Percentiles rank a stretch among this genome's conserved stretches.
phyloP scores from a whole-genome alignment of 1,140 invertebrate species.

The Penaeus vannamei region DNA sequence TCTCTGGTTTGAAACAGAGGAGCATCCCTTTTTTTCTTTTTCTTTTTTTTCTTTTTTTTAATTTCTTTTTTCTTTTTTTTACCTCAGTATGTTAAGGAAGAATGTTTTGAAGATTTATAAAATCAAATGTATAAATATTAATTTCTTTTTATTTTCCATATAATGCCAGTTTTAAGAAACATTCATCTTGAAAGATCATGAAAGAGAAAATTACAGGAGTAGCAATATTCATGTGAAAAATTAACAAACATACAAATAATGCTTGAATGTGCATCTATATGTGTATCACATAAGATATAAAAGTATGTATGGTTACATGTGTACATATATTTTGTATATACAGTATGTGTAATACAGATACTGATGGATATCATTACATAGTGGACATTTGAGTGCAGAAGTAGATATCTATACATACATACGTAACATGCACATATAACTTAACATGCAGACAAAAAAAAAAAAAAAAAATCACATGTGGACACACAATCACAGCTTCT shows the following conservation, averaged over 20 bases:
- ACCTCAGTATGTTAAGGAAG: too few relatives aligned
- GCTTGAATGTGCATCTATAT: too few relatives aligned
- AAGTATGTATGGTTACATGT: background rate
- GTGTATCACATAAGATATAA: background rate
- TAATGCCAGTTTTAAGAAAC: too few relatives aligned
- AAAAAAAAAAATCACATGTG: background rate
- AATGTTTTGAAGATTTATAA: too few relatives aligned
- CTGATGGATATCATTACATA: background rate
- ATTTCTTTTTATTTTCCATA: too few relatives aligned
- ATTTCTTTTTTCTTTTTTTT: too few relatives aligned
- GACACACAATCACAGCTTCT: constrained; percentile 2
- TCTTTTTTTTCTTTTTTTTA: too few relatives aligned
- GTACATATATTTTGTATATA: background rate
- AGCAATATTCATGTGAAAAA: constrained; percentile 1
- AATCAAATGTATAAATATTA: too few relatives aligned
- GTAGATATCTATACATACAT: background rate
- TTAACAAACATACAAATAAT: background rate
- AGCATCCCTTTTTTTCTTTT: too few relatives aligned
- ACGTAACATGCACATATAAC: constrained; percentile 29
- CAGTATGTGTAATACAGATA: background rate
- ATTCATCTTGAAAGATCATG: background rate
- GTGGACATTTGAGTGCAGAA: background rate
- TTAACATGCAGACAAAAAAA: constrained; percentile 24
- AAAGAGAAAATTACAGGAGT: background rate
- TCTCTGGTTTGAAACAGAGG: too few relatives aligned